Evolutionary conservation across 2,888 invertebrate species (phyloP).

Genomic region (Chalcosyrphus nemorum): DNA sequence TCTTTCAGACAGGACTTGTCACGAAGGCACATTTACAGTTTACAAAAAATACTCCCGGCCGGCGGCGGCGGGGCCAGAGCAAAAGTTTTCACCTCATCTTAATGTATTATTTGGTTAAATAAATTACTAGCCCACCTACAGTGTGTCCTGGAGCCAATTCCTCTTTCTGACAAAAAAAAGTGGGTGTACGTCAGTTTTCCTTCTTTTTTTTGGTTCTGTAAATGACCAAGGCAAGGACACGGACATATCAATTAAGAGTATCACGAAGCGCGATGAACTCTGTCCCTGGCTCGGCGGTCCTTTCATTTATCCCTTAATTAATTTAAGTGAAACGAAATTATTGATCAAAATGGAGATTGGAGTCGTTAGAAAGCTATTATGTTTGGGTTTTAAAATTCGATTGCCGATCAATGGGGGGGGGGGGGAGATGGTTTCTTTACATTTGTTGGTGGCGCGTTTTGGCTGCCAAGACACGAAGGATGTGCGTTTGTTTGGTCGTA

Average conservation of each 20-base stretch:
- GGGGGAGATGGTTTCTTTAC: not conserved
- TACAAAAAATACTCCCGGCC: not conserved
- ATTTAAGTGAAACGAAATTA: constrained; percentile 68
- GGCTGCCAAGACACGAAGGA: constrained; percentile 35
- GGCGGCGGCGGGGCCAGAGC: too few relatives aligned
- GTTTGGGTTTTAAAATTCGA: constrained; percentile 62
- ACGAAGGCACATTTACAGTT: constrained; percentile 33
- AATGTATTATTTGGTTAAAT: constrained; percentile 37
- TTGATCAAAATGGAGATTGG: constrained; percentile 54
- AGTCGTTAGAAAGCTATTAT: constrained; percentile 60
- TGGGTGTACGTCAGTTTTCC: not conserved
- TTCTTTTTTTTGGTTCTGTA: not conserved
- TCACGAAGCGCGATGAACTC: constrained; percentile 43
- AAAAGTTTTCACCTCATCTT: constrained; percentile 35
- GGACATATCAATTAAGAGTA: constrained; percentile 40
- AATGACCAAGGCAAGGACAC: constrained; percentile 26
- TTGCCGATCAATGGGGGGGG: constrained; percentile 25
- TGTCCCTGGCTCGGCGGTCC: not conserved
- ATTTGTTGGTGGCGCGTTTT: not conserved
- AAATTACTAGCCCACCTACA: constrained; percentile 24
- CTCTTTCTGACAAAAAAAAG: not conserved
- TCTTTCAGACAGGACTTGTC: constrained; percentile 14
- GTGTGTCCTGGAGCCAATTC: not conserved
- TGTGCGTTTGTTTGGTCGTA: constrained; percentile 44
- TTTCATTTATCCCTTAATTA: constrained; percentile 51